Conservation (phyloP, 2,113 vertebrate genomes). For the Oreochromis niloticus region DNA sequence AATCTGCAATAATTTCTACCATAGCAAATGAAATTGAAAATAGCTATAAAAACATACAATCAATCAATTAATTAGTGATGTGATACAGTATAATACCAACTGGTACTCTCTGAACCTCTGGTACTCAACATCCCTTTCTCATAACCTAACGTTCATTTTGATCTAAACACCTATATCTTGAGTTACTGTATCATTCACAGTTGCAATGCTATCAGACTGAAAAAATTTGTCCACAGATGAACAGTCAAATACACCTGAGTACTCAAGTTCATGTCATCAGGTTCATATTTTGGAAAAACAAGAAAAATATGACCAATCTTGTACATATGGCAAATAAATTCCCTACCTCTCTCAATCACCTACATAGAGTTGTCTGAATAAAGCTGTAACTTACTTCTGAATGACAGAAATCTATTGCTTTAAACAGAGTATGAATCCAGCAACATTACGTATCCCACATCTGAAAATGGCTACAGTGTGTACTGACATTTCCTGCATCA, state of each 20-base stretch:
- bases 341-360: background rate
- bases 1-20: background rate
- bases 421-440: background rate
- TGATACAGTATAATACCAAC: background rate
- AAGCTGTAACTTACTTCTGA: background rate
- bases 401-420: background rate
- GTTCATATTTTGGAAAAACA: background rate
- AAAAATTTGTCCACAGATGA: background rate
- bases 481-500: background rate
- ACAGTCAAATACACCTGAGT: background rate
- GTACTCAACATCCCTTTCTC: background rate
- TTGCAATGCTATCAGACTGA: background rate
- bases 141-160: background rate
- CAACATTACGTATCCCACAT: background rate
- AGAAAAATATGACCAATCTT: background rate
- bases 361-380: background rate
- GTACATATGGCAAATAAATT: background rate
- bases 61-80: background rate
- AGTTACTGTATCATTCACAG: background rate
- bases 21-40: background rate
- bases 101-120: background rate
- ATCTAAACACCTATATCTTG: background rate
- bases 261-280: background rate
- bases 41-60: background rate
- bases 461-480: background rate